Conservation (phyloP, 2,113 vertebrate species). For the Etheostoma cragini region DNA sequence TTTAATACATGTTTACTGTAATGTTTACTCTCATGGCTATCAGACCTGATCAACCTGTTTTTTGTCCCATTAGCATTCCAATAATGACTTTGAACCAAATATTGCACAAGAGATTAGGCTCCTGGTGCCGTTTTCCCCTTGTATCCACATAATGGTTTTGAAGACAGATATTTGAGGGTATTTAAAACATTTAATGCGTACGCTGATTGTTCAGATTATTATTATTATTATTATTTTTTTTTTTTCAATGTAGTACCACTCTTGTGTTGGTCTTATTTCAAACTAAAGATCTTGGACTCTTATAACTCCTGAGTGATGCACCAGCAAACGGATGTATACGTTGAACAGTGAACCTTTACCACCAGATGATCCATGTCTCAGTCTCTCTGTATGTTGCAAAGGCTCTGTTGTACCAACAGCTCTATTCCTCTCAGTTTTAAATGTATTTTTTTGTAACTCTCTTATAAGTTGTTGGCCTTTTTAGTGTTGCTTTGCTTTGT, state of each 20-base stretch:
- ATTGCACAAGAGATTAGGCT: conserved; percentile 76
- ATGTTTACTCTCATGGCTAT: conserved; percentile 58
- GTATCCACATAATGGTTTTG: conserved; percentile 46
- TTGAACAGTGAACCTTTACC: conserved; percentile 53
- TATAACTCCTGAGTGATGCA: conserved; percentile 69
- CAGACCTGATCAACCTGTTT: conserved; percentile 43
- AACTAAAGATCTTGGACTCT: conserved; percentile 57
- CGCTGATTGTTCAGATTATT: conserved; percentile 27
- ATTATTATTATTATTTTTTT: too few species aligned
- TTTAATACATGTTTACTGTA: conserved; percentile 49
- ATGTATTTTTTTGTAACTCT: conserved; percentile 80
- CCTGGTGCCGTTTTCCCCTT: conserved; percentile 41
- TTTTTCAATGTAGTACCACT: conserved; percentile 51
- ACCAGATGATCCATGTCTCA: conserved; percentile 73
- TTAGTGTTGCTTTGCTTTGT: conserved; percentile 87
- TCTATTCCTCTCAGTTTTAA: conserved; percentile 78
- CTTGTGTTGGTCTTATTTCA: conserved; percentile 47
- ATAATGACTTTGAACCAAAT: conserved; percentile 74
- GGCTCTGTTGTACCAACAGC: conserved; percentile 83
- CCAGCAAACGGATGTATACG: conserved; percentile 66
- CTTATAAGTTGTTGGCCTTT: conserved; percentile 84
- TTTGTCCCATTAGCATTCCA: conserved; percentile 76
- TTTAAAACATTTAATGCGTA: conserved; percentile 27
- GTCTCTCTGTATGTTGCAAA: conserved; percentile 80
- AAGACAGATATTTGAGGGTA: conserved; percentile 53